phyloP scores from a whole-genome alignment of 2,113 vertebrate species.

The Rhinopomastus cyanomelas region DNA sequence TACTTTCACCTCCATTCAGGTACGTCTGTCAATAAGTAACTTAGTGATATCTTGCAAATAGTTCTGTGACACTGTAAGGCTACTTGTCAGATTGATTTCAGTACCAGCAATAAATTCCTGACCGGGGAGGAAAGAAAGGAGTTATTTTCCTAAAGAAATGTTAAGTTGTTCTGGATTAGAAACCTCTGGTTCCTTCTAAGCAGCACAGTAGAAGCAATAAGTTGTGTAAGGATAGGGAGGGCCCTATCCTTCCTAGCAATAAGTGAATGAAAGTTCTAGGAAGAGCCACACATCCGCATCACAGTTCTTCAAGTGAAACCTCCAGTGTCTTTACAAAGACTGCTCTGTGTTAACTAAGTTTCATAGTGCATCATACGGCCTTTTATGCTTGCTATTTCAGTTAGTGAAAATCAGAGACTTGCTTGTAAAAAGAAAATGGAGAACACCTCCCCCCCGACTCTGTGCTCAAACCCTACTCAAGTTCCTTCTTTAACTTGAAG shows the following conservation, averaged over 20 bases:
- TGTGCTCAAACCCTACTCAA: neutral
- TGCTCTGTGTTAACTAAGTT: neutral
- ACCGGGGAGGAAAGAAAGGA: neutral
- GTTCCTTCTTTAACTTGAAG: neutral
- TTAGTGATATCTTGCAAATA: neutral
- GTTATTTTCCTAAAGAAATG: neutral
- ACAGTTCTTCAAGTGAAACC: neutral
- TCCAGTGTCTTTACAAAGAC: neutral
- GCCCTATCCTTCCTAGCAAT: neutral
- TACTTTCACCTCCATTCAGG: neutral
- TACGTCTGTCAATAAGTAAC: constrained; percentile 35
- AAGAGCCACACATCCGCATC: neutral
- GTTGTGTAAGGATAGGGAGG: neutral
- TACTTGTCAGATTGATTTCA: neutral
- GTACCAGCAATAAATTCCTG: neutral
- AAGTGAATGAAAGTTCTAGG: neutral
- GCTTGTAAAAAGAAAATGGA: neutral
- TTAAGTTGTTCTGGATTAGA: neutral
- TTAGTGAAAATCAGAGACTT: neutral
- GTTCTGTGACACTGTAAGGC: neutral
- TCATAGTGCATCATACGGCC: neutral
- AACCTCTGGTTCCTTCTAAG: neutral
- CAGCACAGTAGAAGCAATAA: neutral
- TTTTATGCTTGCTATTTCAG: neutral
- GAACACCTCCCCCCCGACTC: too few relatives aligned